Base-by-base conservation (phyloP, 1,140 invertebrate genomes). In the Grapholita molesta region DNA sequence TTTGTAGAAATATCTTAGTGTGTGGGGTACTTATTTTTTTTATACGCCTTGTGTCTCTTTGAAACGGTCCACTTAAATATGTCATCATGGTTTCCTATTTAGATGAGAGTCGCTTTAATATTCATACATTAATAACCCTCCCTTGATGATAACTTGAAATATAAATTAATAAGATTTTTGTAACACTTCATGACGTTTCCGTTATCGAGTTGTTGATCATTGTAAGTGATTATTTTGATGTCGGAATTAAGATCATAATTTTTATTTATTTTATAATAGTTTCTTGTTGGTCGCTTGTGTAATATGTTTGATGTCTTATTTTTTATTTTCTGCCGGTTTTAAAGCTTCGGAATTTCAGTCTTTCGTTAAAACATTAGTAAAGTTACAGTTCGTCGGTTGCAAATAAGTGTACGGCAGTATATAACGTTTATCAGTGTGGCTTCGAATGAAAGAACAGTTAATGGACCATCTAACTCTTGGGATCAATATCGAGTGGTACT, bases 11-110 rank as follows among this genome's bases (percentile, higher is more conserved):
- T 79, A 73, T 80, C 80, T 78, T 71, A 80, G 73, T 84, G 81
- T 85, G 85, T 81, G 78, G 76, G 76, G 71, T 78, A 76, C 82
- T 78, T 79, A 64, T 75, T 82, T 81, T 83, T 84, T 80, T 86
- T 80, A 72, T 76, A 71, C 75, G 72, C 73, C 79, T 75, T 80
- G 71, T 76, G 79, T 80, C 79, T 82, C 79, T 80, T 82, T 83
- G 80, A 78, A 81, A 82, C 69, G 74, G 76, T 72, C 80, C 76
- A 80, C 78, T 89, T 86, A 86, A 86, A 89, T 88, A 75, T 89
- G 85, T 90, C 86, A 87, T 85, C 86, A 73, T 77, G 70, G 80
- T 79, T 86, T 90, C 85, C 86, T 87, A 88, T 85, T 76, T 82
- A 82, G 84, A 77, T 85, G 74, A 86, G 79, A 72, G 77, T 69